A percentile compares a stretch with the other conserved stretches of the same genome.
Evolutionary conservation across 2,888 invertebrate genomes (phyloP).

Genomic region (Macropis europaea): DNA sequence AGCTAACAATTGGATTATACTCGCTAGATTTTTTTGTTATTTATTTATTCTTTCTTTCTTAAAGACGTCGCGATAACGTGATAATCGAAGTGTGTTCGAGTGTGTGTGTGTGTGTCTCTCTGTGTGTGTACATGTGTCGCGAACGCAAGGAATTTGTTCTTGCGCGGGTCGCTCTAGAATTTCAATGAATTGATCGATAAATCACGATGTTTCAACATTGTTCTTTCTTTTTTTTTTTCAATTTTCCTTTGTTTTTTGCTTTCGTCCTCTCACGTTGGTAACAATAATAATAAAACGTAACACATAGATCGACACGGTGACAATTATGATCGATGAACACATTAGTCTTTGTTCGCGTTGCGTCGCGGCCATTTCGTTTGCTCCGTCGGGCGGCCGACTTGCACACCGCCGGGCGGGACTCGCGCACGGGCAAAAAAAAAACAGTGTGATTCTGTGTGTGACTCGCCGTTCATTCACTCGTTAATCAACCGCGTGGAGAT

Average conservation of each 20-base stretch:
- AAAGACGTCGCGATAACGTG: conserved; percentile 52
- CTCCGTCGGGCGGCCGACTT: no score
- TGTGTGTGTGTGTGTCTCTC: no score
- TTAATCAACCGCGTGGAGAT: no score
- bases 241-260: background rate
- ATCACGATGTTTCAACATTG: background rate
- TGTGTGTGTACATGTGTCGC: no score
- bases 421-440: no score
- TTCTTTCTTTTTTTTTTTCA: background rate
- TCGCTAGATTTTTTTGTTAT: conserved; percentile 39
- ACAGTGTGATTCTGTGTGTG: no score
- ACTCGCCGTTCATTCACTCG: no score
- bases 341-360: conserved; percentile 39
- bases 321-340: conserved; percentile 46
- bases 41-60: background rate
- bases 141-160: conserved; percentile 46
- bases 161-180: conserved; percentile 36
- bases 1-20: conserved; percentile 64
- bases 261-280: background rate
- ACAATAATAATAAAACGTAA: no score
- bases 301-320: conserved; percentile 11
- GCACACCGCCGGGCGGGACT: no score
- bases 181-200: no score
- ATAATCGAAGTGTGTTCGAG: no score
- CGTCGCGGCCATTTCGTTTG: no score